These are phyloP conservation scores for Scaptomyza tumidula DNA, from an alignment of 2,888 invertebrate species.

Conservation along the genomic window DNA sequence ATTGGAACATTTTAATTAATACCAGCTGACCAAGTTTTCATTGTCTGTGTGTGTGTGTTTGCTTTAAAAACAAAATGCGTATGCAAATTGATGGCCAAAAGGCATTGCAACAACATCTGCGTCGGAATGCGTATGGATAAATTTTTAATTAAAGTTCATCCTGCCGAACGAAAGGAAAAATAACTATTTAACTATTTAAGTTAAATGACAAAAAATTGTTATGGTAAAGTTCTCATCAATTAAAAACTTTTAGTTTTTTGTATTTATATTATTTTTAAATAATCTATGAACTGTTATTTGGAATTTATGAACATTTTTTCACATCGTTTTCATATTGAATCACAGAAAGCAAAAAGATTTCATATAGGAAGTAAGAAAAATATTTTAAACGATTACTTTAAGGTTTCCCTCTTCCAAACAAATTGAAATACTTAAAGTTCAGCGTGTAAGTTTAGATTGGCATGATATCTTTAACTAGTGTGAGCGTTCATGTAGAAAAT, in stretches of 20 bases:
- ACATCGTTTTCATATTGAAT: no score
- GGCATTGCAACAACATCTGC: conserved; percentile 30
- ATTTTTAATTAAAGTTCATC: conserved; percentile 60
- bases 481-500: neutral
- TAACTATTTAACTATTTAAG: neutral
- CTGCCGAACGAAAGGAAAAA: conserved; percentile 7
- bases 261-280: no score
- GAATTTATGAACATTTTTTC: no score
- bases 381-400: no score
- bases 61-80: conserved; percentile 30
- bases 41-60: neutral
- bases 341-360: no score
- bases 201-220: neutral
- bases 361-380: no score
- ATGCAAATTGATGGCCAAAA: conserved; percentile 48
- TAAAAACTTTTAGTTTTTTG: neutral
- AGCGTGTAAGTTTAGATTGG: conserved; percentile 6
- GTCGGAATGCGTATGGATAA: conserved; percentile 21
- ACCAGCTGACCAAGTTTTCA: conserved; percentile 29
- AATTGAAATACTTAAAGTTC: neutral
- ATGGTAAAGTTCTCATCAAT: no score
- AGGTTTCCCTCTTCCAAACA: neutral
- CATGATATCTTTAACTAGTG: conserved; percentile 12
- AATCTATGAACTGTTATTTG: no score
- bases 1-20: conserved; percentile 57